Conservation (phyloP, 1,140 invertebrate genomes). For the Danaus melanippus region DNA sequence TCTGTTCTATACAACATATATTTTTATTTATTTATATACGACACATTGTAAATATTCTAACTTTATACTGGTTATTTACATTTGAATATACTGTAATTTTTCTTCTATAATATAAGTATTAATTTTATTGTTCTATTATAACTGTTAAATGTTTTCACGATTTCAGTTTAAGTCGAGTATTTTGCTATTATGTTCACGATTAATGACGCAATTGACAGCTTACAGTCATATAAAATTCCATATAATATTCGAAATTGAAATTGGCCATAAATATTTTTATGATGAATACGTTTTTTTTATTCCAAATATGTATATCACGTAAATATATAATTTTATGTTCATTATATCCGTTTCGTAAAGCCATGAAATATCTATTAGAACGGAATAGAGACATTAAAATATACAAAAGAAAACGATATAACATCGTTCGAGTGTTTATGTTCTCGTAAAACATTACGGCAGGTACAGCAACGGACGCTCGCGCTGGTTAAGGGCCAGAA, state of each 20-base stretch:
- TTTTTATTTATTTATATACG: too few relatives aligned
- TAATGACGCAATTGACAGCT: too few relatives aligned
- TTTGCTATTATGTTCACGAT: too few relatives aligned
- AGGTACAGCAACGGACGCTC: conserved; percentile 19
- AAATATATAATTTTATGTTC: conserved; percentile 11
- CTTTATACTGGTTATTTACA: too few relatives aligned
- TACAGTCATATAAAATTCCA: too few relatives aligned
- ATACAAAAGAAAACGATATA: conserved; percentile 47
- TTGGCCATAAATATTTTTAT: neutral
- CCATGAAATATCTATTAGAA: conserved; percentile 17
- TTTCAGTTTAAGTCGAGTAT: too few relatives aligned
- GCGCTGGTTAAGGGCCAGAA: conserved; percentile 14
- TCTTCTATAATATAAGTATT: too few relatives aligned
- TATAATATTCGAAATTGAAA: conserved; percentile 3
- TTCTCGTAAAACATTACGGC: conserved; percentile 39
- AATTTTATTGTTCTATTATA: too few relatives aligned
- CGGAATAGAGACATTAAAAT: conserved; percentile 39
- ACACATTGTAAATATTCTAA: too few relatives aligned
- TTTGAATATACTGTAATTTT: too few relatives aligned
- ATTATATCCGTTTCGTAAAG: conserved; percentile 14
- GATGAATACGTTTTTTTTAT: neutral
- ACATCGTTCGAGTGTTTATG: conserved; percentile 37
- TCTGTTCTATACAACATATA: too few relatives aligned
- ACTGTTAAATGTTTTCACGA: too few relatives aligned
- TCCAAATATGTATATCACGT: neutral